Conservation (phyloP, 2,888 invertebrate genomes). For the Ptycholaimellus sp. region DNA sequence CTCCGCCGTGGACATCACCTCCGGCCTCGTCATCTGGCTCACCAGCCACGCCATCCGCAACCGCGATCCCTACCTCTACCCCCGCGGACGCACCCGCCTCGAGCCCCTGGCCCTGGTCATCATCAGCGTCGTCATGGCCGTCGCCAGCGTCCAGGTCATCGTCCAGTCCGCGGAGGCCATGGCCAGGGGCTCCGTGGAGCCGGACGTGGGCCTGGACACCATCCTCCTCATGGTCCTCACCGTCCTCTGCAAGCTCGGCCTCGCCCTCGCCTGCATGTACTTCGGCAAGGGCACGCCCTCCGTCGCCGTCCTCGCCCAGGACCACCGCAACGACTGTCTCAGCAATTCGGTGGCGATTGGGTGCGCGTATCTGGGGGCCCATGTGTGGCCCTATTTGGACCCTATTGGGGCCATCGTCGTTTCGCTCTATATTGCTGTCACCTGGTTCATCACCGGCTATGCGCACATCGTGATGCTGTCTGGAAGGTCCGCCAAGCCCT, state of each 20-base stretch:
- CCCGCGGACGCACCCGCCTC: constrained; percentile 29
- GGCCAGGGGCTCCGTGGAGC: constrained; percentile 11
- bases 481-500: constrained; percentile 20
- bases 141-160: constrained; percentile 29
- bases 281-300: constrained; percentile 20
- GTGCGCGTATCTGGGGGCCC: constrained; percentile 27
- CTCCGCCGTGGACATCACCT: constrained; percentile 30
- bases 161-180: constrained; percentile 13
- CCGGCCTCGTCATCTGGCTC: constrained; percentile 28
- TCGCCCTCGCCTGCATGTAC: constrained; percentile 20
- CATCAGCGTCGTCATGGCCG: constrained; percentile 31
- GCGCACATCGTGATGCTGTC: constrained; percentile 22
- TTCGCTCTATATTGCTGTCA: constrained; percentile 29
- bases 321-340: constrained; percentile 32
- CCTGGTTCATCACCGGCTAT: constrained; percentile 29
- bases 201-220: constrained; percentile 13
- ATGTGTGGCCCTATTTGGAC: constrained; percentile 27
- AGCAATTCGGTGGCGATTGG: constrained; percentile 30
- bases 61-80: constrained; percentile 29
- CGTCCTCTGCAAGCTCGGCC: constrained; percentile 14
- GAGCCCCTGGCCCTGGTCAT: constrained; percentile 30
- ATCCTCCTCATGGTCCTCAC: constrained; percentile 20
- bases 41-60: constrained; percentile 27
- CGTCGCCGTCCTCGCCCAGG: constrained; percentile 28
- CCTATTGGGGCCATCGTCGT: constrained; percentile 32